Base-by-base conservation (phyloP, 1,140 invertebrate genomes). In the Brachionus rubens region DNA sequence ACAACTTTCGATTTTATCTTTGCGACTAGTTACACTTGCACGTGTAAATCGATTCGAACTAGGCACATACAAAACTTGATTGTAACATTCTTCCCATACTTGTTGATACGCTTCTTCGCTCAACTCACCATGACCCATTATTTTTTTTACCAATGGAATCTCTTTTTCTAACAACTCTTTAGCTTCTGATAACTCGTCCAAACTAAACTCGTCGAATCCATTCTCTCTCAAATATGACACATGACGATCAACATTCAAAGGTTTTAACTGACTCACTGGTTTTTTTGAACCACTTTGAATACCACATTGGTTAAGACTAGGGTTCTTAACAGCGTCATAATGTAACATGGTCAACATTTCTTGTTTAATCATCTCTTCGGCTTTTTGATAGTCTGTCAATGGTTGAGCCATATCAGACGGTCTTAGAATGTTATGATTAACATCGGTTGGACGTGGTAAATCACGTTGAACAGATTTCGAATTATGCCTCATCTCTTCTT, bases 261-360 rank as follows among this genome's bases (percentile, higher is more conserved):
- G 80, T 19, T 77, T 79, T 30, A 84, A 77, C 28, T 79, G 81
- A 21, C 79, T 80, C 4, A 10, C 2, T 6, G 14, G 3, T 67
- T 62, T 67, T 78, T 67, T 75, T 72, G 54, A 76, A 0, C 26
- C 70, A 41, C 54, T 78, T 26, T 79, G 80, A 47, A 33, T 68
- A 81, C 86, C 84, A 12, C 81, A 83, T 28, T 82, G 85, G 21
- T 85, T 83, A 3, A 87, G 85, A 72, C 83, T 24, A n/a, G 77
- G 72, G 75, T 79, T 70, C 1, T 68, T 56, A 2, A 54, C 0
- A 16, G 80, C 78, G 86, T 98, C 95, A 82, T 92, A 92, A 80
- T 96, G 90, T 46, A 97, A 83, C 93, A 98, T 96, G 5, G 90
- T 90, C 28, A 96, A 87, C 93, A 99, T 98, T 86, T 99, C 96